Percentiles rank a stretch among this genome's conserved stretches.
phyloP scores from a whole-genome alignment of 1,140 invertebrate genomes.

The Trialeurodes vaporariorum region DNA sequence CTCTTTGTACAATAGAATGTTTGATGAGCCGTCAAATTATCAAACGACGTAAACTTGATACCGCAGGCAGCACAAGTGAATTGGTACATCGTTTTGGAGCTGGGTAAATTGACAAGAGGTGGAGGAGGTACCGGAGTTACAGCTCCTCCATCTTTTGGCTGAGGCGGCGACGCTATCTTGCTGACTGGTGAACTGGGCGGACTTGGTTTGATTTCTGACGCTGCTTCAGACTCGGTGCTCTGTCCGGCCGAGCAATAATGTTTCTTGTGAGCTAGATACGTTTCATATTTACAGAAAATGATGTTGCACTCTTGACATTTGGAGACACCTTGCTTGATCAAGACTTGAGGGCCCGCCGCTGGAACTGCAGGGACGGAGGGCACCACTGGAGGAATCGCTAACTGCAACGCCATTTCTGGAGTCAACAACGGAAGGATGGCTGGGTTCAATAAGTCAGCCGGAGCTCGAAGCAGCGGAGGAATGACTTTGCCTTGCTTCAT shows the following conservation, averaged over 20 bases:
- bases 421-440: constrained; percentile 24
- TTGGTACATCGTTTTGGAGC: constrained; percentile 42
- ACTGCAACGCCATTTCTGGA: constrained; percentile 30
- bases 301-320: constrained; percentile 95
- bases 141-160: constrained; percentile 15
- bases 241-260: constrained; percentile 78
- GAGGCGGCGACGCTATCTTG: constrained; percentile 6
- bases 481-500: constrained; percentile 9
- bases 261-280: constrained; percentile 85
- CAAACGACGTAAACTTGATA: constrained; percentile 86
- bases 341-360: constrained; percentile 43
- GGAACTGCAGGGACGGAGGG: constrained; percentile 27
- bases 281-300: constrained; percentile 91
- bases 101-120: constrained; percentile 9
- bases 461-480: constrained; percentile 17
- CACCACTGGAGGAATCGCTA: constrained; percentile 28
- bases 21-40: constrained; percentile 87
- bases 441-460: constrained; percentile 19
- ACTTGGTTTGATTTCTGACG: constrained; percentile 26
- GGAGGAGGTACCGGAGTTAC: constrained; percentile 16
- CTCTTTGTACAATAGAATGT: constrained; percentile 84
- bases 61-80: constrained; percentile 84
- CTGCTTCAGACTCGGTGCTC: constrained; percentile 26
- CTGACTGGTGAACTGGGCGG: constrained; percentile 18
- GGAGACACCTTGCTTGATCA: constrained; percentile 70